Percentiles rank a stretch among this genome's conserved stretches.
These are phyloP conservation scores for Epinephelus cyanopodus DNA, from an alignment of 2,113 vertebrate species.

Conservation along the genomic window DNA sequence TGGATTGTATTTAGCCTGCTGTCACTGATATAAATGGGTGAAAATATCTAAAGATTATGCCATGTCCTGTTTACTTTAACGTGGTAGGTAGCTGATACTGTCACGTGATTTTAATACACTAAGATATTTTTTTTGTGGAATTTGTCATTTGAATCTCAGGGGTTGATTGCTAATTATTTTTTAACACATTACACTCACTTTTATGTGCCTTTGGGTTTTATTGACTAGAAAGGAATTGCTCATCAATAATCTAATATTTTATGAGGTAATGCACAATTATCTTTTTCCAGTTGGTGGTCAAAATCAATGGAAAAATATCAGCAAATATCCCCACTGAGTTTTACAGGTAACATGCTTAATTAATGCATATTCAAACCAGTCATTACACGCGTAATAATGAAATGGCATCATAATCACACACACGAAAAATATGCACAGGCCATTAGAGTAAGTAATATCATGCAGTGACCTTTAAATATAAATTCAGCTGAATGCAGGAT, in stretches of 20 bases:
- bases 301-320: neutral
- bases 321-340: neutral
- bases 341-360: neutral
- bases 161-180: too few relatives aligned
- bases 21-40: too few relatives aligned
- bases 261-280: neutral
- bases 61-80: too few relatives aligned
- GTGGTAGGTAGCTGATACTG: too few relatives aligned
- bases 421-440: neutral
- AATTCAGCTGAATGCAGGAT: conserved; percentile 38
- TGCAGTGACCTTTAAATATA: conserved; percentile 37
- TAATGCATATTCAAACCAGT: neutral
- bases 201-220: neutral
- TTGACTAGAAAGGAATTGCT: neutral
- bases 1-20: too few relatives aligned
- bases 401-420: neutral
- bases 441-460: conserved; percentile 15
- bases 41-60: too few relatives aligned
- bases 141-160: too few relatives aligned
- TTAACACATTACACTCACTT: neutral
- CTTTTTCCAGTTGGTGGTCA: neutral
- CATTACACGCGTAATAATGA: neutral
- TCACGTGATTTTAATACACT: too few relatives aligned
- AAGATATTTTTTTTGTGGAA: too few relatives aligned
- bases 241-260: neutral